A percentile compares a stretch with the other conserved stretches of the same genome.
phyloP scores from a whole-genome alignment of 2,113 vertebrate genomes.

The Oostethus manadensis region DNA sequence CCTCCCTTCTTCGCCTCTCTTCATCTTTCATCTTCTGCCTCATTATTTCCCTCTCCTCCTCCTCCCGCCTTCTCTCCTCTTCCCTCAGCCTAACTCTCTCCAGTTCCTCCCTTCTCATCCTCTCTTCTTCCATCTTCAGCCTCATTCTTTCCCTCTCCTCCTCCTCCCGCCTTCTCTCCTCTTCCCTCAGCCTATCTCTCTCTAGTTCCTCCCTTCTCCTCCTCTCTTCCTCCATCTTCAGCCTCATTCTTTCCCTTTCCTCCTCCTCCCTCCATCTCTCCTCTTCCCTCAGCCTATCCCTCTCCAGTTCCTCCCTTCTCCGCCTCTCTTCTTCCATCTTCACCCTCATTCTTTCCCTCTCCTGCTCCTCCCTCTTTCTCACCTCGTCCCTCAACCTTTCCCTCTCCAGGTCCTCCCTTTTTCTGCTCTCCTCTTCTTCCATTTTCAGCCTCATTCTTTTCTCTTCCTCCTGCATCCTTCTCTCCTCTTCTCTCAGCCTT shows the following conservation, averaged over 20 bases:
- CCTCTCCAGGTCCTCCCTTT: neutral
- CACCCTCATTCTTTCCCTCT: neutral
- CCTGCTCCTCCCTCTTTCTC: constrained; percentile 13
- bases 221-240: neutral
- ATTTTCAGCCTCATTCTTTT: constrained; percentile 18
- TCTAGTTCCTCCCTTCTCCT: neutral
- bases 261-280: constrained; percentile 8
- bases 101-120: neutral
- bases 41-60: neutral
- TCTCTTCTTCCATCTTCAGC: neutral
- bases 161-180: neutral
- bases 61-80: neutral
- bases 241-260: constrained; percentile 1
- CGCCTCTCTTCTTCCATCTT: neutral
- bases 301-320: neutral
- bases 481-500: neutral
- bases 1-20: constrained; percentile 2
- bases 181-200: neutral
- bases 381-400: constrained; percentile 10
- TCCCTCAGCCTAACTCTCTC: neutral
- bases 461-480: constrained; percentile 4
- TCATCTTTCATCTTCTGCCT: neutral
- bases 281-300: neutral
- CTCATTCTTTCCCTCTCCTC: neutral
- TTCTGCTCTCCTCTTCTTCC: constrained; percentile 5